These are phyloP conservation scores for Macrobrachium rosenbergii DNA, from an alignment of 1,140 invertebrate genomes.

Conservation along the genomic window DNA sequence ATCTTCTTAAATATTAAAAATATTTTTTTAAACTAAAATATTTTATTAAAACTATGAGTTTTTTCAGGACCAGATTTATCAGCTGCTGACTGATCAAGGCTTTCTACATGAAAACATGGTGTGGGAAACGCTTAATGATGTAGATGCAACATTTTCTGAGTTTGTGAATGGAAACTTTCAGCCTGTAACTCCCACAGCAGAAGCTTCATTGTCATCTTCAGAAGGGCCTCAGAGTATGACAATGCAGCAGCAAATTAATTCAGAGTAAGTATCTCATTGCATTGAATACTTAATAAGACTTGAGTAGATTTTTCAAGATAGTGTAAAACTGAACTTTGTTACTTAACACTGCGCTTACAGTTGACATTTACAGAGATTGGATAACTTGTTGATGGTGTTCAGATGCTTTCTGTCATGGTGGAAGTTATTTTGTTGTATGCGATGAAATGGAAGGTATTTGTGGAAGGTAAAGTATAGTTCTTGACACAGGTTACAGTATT, in stretches of 20 bases:
- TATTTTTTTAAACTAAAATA: not conserved
- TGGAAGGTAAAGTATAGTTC: too few species aligned
- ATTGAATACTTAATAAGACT: not conserved
- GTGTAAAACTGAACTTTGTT: too few species aligned
- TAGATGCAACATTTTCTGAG: conserved; percentile 74
- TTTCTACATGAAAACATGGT: conserved; percentile 75
- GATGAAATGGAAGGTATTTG: too few species aligned
- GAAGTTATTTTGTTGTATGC: too few species aligned
- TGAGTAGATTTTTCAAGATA: too few species aligned
- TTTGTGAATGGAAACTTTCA: conserved; percentile 75
- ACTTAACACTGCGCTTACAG: too few species aligned
- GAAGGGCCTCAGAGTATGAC: conserved; percentile 66
- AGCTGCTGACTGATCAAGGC: conserved; percentile 77
- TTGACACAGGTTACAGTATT: too few species aligned
- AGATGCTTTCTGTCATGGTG: too few species aligned
- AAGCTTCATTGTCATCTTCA: conserved; percentile 66
- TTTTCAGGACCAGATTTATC: conserved; percentile 74
- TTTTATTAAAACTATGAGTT: too few species aligned
- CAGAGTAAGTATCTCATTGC: conserved; percentile 71
- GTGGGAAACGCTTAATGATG: conserved; percentile 77
- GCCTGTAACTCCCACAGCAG: conserved; percentile 67
- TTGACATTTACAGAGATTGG: too few species aligned
- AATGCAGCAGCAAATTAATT: conserved; percentile 73
- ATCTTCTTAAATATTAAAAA: too few species aligned
- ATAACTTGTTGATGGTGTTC: too few species aligned